These are phyloP conservation scores for Pristionchus mayeri DNA, from an alignment of 2,888 invertebrate genomes.

Conservation along the genomic window DNA sequence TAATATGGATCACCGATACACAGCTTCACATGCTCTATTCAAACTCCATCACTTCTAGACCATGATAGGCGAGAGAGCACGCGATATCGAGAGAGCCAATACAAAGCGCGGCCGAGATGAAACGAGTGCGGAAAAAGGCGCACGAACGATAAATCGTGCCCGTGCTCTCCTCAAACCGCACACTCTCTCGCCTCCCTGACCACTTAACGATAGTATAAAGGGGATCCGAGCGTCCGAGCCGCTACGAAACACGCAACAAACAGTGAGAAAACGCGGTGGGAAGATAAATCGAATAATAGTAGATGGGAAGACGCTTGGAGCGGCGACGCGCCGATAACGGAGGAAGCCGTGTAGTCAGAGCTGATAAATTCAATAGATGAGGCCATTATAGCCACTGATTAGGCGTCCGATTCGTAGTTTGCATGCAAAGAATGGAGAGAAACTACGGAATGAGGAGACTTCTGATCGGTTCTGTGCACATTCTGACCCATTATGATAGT, in stretches of 20 bases:
- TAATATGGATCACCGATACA: too few relatives aligned
- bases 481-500: not conserved
- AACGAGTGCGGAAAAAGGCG: not conserved
- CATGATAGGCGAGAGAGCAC: not conserved
- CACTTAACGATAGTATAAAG: not conserved
- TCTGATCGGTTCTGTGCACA: not conserved
- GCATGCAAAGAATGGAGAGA: not conserved
- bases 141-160: slow-evolving; percentile 13
- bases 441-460: slow-evolving; percentile 17
- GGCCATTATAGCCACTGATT: slow-evolving; percentile 44
- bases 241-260: too few relatives aligned
- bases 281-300: slow-evolving; percentile 8
- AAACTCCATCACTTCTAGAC: too few relatives aligned
- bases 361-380: not conserved
- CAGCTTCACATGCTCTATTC: too few relatives aligned
- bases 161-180: not conserved
- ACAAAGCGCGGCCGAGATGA: not conserved
- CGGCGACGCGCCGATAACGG: not conserved
- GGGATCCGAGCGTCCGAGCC: too few relatives aligned
- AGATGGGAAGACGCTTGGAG: not conserved
- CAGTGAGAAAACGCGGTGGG: not conserved
- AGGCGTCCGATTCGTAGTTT: not conserved
- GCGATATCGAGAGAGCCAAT: not conserved
- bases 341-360: not conserved
- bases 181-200: not conserved